Evolutionary conservation across 30 jellyfish, hydroid and myxozoan genomes (phyloP).

Genomic region (Pseudorhiza aurosa): DNA sequence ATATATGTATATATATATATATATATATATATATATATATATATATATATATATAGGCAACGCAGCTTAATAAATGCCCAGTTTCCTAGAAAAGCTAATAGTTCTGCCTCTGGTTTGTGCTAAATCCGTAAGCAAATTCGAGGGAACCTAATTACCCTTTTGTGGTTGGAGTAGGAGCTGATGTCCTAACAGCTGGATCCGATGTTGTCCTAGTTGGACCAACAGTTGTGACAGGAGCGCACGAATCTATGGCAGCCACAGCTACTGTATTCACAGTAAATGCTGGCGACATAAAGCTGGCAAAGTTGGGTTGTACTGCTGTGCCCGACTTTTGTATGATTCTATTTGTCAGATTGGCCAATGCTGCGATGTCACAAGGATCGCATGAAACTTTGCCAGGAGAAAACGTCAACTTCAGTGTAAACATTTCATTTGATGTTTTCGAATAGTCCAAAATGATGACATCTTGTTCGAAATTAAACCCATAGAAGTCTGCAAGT

Average conservation of each 20-base stretch:
- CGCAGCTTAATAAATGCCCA: too few species aligned
- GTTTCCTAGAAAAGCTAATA: too few species aligned
- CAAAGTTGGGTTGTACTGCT: not conserved
- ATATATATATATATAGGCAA: too few species aligned
- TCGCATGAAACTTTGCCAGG: not conserved
- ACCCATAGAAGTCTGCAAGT: constrained; percentile 41
- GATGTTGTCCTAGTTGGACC: not conserved
- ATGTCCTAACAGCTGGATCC: not conserved
- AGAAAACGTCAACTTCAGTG: not conserved
- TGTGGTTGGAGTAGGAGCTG: not conserved
- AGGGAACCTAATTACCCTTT: not conserved
- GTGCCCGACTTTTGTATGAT: not conserved
- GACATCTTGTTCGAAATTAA: not conserved
- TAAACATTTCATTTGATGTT: not conserved
- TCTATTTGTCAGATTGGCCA: not conserved
- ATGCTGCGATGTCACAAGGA: constrained; percentile 22
- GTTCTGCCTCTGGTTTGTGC: too few species aligned
- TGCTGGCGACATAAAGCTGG: constrained; percentile 1
- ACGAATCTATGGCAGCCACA: not conserved
- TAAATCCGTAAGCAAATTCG: too few species aligned
- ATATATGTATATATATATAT: too few species aligned
- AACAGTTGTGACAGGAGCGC: not conserved
- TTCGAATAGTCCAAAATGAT: constrained; percentile 3
- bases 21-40: too few species aligned
- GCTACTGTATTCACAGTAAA: not conserved